A percentile compares a stretch with the other conserved stretches of the same genome.
Evolutionary conservation across 2,797 vertebrate genomes (phyloP).

Genomic region (Echeneis naucrates): DNA sequence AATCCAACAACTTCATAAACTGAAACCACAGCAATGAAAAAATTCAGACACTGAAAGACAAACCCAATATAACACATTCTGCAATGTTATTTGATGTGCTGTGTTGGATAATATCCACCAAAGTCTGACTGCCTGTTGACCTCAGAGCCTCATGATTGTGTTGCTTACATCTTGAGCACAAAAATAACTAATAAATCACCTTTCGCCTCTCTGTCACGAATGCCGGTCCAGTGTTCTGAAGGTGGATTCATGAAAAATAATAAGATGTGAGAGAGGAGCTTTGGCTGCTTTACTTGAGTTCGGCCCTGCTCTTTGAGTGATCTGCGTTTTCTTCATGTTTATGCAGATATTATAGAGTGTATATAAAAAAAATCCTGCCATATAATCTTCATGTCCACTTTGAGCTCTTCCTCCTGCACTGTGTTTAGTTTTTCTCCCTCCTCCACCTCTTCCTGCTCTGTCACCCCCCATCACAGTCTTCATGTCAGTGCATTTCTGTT

Average conservation of each 20-base stretch:
- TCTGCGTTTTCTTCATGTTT: too few relatives aligned
- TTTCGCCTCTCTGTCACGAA: background rate
- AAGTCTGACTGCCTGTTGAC: too few relatives aligned
- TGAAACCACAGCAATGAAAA: background rate
- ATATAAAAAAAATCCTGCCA: background rate
- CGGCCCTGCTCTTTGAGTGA: too few relatives aligned
- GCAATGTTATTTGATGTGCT: background rate
- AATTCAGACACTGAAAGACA: background rate
- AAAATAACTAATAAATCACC: too few relatives aligned
- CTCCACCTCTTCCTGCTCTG: conserved; percentile 31
- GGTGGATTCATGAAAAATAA: too few relatives aligned
- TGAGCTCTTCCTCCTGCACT: conserved; percentile 12
- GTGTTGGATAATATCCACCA: too few relatives aligned
- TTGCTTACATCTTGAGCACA: too few relatives aligned
- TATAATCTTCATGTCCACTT: conserved; percentile 11
- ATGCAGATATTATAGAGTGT: too few relatives aligned
- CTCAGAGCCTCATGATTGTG: too few relatives aligned
- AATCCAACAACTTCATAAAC: background rate
- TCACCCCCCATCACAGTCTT: conserved; percentile 37
- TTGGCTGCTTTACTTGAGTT: too few relatives aligned
- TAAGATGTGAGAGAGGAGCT: too few relatives aligned
- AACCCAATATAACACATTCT: background rate
- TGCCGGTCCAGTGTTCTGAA: too few relatives aligned
- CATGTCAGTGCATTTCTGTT: conserved; percentile 39
- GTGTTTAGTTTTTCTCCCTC: conserved; percentile 11